phyloP scores from a whole-genome alignment of 2,113 vertebrate species.

The Rhinoptilus africanus region DNA sequence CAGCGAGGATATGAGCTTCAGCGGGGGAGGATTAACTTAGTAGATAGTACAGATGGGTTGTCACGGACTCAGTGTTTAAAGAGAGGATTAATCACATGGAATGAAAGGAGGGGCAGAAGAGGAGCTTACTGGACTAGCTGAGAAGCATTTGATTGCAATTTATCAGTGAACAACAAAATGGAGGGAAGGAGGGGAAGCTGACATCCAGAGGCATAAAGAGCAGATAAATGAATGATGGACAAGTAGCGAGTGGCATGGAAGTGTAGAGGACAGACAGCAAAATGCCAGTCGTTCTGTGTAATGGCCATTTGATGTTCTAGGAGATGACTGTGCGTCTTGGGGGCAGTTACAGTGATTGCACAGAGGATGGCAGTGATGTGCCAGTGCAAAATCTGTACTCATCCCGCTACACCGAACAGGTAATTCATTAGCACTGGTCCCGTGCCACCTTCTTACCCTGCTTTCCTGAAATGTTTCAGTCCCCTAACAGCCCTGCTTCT shows the following conservation, averaged over 20 bases:
- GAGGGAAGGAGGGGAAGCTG: not conserved
- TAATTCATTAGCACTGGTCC: not conserved
- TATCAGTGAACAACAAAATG: not conserved
- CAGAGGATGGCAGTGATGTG: conserved; percentile 76
- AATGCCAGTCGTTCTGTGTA: not conserved
- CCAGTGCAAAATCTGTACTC: conserved; percentile 72
- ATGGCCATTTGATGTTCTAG: not conserved
- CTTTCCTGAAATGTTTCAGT: not conserved
- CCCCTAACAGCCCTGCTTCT: not conserved
- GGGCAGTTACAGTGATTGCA: conserved; percentile 77
- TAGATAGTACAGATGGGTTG: not conserved
- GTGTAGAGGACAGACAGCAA: not conserved
- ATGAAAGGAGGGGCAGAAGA: not conserved
- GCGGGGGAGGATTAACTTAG: not conserved
- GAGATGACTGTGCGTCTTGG: conserved; percentile 74
- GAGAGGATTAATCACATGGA: not conserved
- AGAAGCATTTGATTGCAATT: not conserved
- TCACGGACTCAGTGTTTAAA: not conserved
- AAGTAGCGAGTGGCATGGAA: not conserved
- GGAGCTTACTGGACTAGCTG: not conserved
- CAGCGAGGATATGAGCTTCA: not conserved
- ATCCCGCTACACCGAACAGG: conserved; percentile 79
- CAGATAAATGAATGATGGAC: not conserved
- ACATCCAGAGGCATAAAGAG: not conserved
- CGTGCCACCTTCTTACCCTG: not conserved